phyloP scores from a whole-genome alignment of 1,140 invertebrate species.

The Camponotus floridanus region DNA sequence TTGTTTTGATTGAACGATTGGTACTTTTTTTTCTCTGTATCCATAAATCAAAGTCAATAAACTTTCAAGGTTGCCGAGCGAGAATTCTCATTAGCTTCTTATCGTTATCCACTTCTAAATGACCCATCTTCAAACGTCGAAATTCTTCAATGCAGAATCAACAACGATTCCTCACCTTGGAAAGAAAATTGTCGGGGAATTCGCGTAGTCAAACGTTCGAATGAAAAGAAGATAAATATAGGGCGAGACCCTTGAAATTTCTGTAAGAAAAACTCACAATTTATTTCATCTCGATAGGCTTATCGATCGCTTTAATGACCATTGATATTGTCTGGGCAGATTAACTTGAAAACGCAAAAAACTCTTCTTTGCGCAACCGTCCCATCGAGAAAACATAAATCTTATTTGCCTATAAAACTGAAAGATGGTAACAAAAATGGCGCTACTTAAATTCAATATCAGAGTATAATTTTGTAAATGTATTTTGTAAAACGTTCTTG shows the following conservation, averaged over 20 bases:
- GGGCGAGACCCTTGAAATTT: neutral
- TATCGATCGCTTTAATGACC: neutral
- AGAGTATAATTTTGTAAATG: neutral
- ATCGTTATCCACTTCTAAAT: conserved; percentile 40
- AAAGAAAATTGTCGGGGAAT: neutral
- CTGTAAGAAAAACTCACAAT: conserved; percentile 3
- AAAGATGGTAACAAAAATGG: neutral
- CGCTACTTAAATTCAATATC: neutral
- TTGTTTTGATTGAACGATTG: neutral
- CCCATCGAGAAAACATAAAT: neutral
- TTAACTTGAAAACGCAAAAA: neutral
- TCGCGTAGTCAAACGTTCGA: neutral
- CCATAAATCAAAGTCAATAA: no score
- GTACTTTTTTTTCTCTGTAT: neutral
- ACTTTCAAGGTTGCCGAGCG: neutral
- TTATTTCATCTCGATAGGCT: conserved; percentile 22
- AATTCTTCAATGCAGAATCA: conserved; percentile 28
- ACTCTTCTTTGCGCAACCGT: neutral
- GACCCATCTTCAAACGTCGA: neutral
- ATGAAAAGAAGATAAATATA: conserved; percentile 16
- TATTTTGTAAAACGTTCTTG: neutral
- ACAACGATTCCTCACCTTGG: conserved; percentile 7
- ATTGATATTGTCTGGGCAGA: neutral
- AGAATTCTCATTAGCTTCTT: neutral
- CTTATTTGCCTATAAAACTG: neutral